Conservation (phyloP, 1,140 invertebrate genomes). For the Achatina immaculata region DNA sequence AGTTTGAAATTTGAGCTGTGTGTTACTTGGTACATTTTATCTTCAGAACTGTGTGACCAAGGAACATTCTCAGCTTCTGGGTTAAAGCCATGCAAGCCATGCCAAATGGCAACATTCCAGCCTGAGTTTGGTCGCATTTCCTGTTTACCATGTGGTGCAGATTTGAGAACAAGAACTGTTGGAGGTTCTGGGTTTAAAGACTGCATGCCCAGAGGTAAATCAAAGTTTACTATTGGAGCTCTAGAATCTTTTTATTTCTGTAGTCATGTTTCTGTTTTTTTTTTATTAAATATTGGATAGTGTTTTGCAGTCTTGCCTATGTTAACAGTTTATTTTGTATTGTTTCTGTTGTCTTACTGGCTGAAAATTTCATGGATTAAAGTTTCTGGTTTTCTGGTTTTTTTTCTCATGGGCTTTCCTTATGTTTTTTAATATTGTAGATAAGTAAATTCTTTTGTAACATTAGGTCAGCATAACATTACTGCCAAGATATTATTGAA, state of each 20-base stretch:
- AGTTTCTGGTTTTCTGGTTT: too few relatives aligned
- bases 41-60: conserved; percentile 85
- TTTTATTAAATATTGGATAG: neutral
- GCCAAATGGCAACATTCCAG: conserved; percentile 87
- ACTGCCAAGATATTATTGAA: too few relatives aligned
- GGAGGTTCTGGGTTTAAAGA: conserved; percentile 88
- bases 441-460: too few relatives aligned
- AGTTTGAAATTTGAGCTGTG: too few relatives aligned
- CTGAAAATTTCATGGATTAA: too few relatives aligned
- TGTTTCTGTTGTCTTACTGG: too few relatives aligned
- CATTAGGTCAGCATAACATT: too few relatives aligned
- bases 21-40: too few relatives aligned
- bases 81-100: conserved; percentile 84
- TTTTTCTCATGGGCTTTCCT: too few relatives aligned
- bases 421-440: too few relatives aligned
- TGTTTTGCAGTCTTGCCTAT: too few relatives aligned
- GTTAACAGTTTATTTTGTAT: neutral
- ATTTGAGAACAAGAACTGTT: conserved; percentile 89
- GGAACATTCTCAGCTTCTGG: conserved; percentile 91
- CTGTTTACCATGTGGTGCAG: conserved; percentile 88
- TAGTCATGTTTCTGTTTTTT: neutral
- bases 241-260: neutral
- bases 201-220: conserved; percentile 74
- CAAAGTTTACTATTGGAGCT: neutral
- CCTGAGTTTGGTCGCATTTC: conserved; percentile 77